These are phyloP conservation scores for Cebidichthys violaceus DNA, from an alignment of 2,113 vertebrate genomes.

Conservation along the genomic window DNA sequence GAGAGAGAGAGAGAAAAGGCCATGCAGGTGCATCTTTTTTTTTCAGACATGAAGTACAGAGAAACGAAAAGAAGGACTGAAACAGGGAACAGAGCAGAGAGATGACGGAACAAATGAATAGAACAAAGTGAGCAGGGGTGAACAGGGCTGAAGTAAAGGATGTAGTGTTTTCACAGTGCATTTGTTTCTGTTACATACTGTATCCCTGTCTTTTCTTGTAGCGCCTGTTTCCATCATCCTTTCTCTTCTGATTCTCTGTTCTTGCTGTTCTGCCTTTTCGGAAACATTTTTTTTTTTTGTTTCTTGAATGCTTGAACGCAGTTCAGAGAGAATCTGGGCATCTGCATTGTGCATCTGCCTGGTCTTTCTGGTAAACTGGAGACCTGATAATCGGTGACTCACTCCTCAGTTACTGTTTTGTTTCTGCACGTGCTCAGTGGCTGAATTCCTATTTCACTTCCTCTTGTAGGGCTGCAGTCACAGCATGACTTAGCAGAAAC, in stretches of 20 bases:
- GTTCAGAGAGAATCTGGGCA: background rate
- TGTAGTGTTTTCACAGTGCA: slow-evolving; percentile 5
- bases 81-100: slow-evolving; percentile 31
- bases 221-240: background rate
- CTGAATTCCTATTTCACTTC: slow-evolving; percentile 66
- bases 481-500: slow-evolving; percentile 61
- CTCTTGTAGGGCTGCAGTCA: slow-evolving; percentile 41
- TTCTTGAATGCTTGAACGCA: background rate
- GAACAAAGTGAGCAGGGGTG: slow-evolving; percentile 24
- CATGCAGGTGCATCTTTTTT: slow-evolving; percentile 52
- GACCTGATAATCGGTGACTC: slow-evolving; percentile 39
- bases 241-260: slow-evolving; percentile 24
- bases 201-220: background rate
- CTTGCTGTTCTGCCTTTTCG: background rate
- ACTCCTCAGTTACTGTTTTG: slow-evolving; percentile 50
- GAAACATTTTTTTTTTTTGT: background rate
- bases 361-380: slow-evolving; percentile 35
- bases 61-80: slow-evolving; percentile 30
- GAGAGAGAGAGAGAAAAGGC: background rate
- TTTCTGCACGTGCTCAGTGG: slow-evolving; percentile 57
- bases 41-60: slow-evolving; percentile 26
- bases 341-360: background rate
- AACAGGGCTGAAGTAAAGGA: slow-evolving; percentile 28
- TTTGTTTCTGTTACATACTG: slow-evolving; percentile 16
- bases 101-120: slow-evolving; percentile 20